Conservation (phyloP, 2,888 invertebrate species). For the Syrista parreyssii region DNA sequence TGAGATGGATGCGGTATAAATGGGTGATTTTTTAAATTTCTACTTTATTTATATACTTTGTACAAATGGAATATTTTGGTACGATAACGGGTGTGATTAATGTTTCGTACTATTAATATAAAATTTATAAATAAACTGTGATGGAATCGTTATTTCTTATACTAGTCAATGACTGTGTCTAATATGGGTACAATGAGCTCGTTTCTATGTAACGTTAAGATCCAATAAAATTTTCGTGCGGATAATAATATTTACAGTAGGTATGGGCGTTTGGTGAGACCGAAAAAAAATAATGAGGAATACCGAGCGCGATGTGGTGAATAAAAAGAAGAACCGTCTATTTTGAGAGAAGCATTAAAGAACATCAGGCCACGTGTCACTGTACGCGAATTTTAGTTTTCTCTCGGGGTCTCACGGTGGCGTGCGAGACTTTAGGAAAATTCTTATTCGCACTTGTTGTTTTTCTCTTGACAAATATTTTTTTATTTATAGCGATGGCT, state of each 20-base stretch:
- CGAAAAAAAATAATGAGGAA: slow-evolving; percentile 3
- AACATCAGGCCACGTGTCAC: neutral
- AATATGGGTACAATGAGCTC: neutral
- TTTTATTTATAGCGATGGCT: neutral
- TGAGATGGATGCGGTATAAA: too few relatives aligned
- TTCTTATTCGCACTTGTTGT: neutral
- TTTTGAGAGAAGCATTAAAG: neutral
- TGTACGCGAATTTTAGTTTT: neutral
- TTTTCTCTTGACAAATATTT: neutral
- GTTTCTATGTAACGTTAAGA: neutral
- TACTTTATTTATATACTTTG: neutral
- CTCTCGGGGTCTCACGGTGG: neutral
- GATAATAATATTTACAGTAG: slow-evolving; percentile 14
- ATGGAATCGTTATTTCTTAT: neutral
- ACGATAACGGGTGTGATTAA: neutral
- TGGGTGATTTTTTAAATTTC: too few relatives aligned
- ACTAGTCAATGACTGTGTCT: neutral
- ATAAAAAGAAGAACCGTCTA: neutral
- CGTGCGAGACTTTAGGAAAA: neutral
- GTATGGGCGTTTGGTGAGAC: neutral
- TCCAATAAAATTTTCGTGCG: neutral
- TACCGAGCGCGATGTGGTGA: neutral
- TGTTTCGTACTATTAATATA: neutral
- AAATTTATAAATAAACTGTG: neutral
- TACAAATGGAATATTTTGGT: neutral